Conservation (phyloP, 2,888 invertebrate genomes). For the Torymus tubicola region DNA sequence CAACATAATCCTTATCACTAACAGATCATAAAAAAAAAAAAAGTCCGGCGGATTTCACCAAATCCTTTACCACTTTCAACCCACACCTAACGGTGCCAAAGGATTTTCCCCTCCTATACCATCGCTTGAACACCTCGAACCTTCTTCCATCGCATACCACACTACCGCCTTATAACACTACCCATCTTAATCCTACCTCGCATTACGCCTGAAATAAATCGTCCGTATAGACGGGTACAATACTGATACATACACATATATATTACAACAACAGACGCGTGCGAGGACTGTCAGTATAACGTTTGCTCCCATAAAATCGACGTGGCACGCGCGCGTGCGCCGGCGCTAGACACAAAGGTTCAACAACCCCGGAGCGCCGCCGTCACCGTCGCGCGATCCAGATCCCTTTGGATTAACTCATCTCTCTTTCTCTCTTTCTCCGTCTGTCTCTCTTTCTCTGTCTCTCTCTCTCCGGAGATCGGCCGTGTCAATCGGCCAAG, state of each 20-base stretch:
- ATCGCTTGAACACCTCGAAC: no score
- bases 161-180: no score
- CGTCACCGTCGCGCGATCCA: conserved; percentile 5
- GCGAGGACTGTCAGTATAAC: no score
- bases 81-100: no score
- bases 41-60: no score
- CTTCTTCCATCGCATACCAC: no score
- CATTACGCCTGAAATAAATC: not conserved
- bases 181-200: not conserved
- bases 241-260: not conserved
- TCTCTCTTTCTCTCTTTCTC: conserved; percentile 6
- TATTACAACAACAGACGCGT: no score
- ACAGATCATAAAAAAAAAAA: no score
- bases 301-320: conserved; percentile 30
- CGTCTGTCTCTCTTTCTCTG: not conserved
- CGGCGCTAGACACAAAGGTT: not conserved
- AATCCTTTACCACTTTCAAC: no score
- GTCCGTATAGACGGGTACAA: not conserved
- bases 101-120: no score
- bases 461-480: conserved; percentile 14
- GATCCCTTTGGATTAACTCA: conserved; percentile 7
- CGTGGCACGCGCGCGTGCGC: not conserved
- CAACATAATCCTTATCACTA: no score
- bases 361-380: not conserved
- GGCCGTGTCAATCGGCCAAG: conserved; percentile 16